Evolutionary conservation across 2,888 invertebrate species (phyloP).

Genomic region (Willowsia nigromaculata): DNA sequence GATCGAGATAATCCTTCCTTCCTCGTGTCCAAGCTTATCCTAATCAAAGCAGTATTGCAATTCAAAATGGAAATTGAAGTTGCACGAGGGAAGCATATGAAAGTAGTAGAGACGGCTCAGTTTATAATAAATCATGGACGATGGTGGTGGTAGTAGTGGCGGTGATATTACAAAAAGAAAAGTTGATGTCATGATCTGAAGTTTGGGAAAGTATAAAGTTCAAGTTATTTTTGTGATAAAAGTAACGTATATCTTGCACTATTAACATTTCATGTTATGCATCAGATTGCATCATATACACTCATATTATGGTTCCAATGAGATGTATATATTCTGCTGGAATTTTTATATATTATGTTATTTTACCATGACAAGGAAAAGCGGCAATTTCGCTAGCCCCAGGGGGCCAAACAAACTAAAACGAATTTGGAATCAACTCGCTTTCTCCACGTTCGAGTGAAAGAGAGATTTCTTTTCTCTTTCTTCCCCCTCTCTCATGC

Average conservation of each 20-base stretch:
- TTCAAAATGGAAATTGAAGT: not conserved
- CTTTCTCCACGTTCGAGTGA: not conserved
- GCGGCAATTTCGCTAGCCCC: constrained; percentile 69
- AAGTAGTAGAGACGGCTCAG: not conserved
- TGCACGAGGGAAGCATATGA: not conserved
- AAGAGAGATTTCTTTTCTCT: not conserved
- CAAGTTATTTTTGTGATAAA: constrained; percentile 20
- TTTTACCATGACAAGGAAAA: constrained; percentile 57
- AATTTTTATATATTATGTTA: constrained; percentile 43
- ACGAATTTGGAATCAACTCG: constrained; percentile 60
- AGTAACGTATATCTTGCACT: too few species aligned
- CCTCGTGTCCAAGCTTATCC: not conserved
- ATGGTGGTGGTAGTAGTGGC: not conserved
- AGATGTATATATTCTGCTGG: not conserved
- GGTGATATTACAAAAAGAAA: not conserved
- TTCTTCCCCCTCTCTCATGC: not conserved
- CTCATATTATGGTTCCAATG: too few species aligned
- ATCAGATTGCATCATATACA: too few species aligned
- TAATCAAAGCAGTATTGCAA: not conserved
- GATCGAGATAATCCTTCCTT: too few species aligned
- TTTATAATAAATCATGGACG: not conserved
- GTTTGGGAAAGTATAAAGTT: not conserved
- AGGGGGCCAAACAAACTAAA: constrained; percentile 63
- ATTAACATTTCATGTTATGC: too few species aligned
- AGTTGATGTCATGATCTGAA: constrained; percentile 14